phyloP scores from a whole-genome alignment of 2,113 vertebrate genomes.

The Oreotrochilus melanogaster region DNA sequence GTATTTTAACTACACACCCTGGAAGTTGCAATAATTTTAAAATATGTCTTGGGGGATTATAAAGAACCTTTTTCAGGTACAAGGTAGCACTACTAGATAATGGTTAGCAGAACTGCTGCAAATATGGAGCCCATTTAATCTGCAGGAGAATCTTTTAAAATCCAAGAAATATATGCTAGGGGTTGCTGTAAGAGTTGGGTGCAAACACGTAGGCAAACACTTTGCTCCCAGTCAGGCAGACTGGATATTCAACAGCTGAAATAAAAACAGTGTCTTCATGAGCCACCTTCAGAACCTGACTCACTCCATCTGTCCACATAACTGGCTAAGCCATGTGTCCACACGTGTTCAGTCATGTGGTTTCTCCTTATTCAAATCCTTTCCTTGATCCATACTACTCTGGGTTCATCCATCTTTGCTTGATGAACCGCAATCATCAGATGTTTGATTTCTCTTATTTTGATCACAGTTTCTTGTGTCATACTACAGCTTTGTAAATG shows the following conservation, averaged over 20 bases:
- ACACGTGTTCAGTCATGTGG: rapidly evolving
- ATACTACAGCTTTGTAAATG: not conserved
- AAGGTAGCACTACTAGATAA: not conserved
- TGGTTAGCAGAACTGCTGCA: not conserved
- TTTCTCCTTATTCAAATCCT: not conserved
- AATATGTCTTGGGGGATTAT: not conserved
- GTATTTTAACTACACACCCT: not conserved
- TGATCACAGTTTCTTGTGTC: not conserved
- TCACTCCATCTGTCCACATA: rapidly evolving
- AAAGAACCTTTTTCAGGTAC: not conserved
- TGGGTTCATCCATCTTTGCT: not conserved
- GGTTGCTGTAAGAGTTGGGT: not conserved
- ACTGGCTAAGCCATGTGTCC: not conserved
- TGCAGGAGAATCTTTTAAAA: not conserved
- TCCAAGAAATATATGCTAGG: not conserved
- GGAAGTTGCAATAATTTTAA: not conserved
- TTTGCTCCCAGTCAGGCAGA: not conserved
- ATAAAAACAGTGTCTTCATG: not conserved
- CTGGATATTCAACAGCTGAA: not conserved
- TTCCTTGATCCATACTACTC: not conserved
- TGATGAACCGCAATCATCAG: not conserved
- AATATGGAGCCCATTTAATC: not conserved
- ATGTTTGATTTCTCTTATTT: not conserved
- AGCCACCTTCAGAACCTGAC: not conserved
- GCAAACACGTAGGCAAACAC: not conserved